Evolutionary conservation across 2,888 invertebrate genomes (phyloP), one percentile per base, ranked within the genome.

Genomic region (Hydrotaea diabolus): DNA sequence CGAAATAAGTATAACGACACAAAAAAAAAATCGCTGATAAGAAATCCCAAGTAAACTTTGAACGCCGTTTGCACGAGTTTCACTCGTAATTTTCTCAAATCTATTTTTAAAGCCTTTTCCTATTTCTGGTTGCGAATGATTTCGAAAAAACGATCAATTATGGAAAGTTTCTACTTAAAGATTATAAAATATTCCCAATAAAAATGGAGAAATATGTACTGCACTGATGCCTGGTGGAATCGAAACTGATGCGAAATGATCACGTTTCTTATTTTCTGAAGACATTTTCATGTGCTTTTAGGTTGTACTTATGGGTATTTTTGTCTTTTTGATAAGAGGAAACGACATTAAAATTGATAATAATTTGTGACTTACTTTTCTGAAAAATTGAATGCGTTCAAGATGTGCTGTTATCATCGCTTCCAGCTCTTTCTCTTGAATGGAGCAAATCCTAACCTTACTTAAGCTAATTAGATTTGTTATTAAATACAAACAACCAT

Each of bases 1-100:
- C 49, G 19, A 66, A 19, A 73, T n/a, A 46, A 23, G 13, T n/a
- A 8, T 2, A 62, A 13, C n/a, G n/a, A 62, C 2, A 73, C 55
- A 69, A 78, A n/a, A 78, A 15, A 46, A 78, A n/a, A n/a, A n/a
- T n/a, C 21, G 49, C 82, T 85, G 85, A 85, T 85, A 85, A 85
- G 82, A 66, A 79, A 43, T 81, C 26, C 13, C 49, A 81, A 26
- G 26, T 57, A 64, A 23, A 21, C 69, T 7, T 49, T 71, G 13
- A 59, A 26, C 43, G 43, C 7, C 7, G 53, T 19, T 71, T 59
- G 72, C 76, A 72, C 72, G 53, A 71, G 62, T 71, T 78, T 43
- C 31, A 55, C 15, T 49, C 39, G 31, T n/a, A n/a, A n/a, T n/a
- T n/a, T n/a, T 59, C 11, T 62, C 2, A 9, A 55, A 26, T 82